Conservation (phyloP, 2,888 invertebrate species). For the Drosophila acutilabella region DNA sequence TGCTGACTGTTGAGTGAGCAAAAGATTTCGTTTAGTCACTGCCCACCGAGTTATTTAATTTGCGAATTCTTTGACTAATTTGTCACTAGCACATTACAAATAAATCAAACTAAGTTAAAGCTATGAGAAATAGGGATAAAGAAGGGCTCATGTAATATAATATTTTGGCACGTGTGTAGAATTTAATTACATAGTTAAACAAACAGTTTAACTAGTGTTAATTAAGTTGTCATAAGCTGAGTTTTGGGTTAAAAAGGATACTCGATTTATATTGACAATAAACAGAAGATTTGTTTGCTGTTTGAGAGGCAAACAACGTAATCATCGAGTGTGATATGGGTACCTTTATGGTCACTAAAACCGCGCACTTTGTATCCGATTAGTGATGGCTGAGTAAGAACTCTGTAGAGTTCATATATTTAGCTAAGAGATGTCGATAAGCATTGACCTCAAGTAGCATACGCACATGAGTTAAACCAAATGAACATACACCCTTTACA, state of each 20-base stretch:
- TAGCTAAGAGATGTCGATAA: constrained; percentile 36
- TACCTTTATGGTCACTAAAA: constrained; percentile 34
- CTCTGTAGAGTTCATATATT: constrained; percentile 3
- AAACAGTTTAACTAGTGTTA: constrained; percentile 21
- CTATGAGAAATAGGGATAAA: constrained; percentile 1
- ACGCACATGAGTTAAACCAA: constrained; percentile 10
- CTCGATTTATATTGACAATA: constrained; percentile 30
- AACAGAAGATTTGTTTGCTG: constrained; percentile 3
- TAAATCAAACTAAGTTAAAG: constrained; percentile 25
- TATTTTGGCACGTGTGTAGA: not conserved
- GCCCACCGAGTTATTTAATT: not conserved
- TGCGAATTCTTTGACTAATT: constrained; percentile 1
- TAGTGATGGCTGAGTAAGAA: constrained; percentile 16
- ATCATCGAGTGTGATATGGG: constrained; percentile 34
- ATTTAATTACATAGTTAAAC: constrained; percentile 11
- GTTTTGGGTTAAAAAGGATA: not conserved
- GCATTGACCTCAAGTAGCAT: constrained; percentile 30
- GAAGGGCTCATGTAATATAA: constrained; percentile 1
- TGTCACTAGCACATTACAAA: constrained; percentile 41
- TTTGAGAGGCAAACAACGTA: not conserved
- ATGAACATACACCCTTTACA: constrained; percentile 5
- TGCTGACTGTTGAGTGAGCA: not conserved
- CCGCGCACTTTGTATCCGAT: not conserved
- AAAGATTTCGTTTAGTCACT: constrained; percentile 35
- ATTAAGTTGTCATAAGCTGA: constrained; percentile 10